These are phyloP conservation scores for Periplaneta americana DNA, from an alignment of 1,140 invertebrate species.

Conservation along the genomic window DNA sequence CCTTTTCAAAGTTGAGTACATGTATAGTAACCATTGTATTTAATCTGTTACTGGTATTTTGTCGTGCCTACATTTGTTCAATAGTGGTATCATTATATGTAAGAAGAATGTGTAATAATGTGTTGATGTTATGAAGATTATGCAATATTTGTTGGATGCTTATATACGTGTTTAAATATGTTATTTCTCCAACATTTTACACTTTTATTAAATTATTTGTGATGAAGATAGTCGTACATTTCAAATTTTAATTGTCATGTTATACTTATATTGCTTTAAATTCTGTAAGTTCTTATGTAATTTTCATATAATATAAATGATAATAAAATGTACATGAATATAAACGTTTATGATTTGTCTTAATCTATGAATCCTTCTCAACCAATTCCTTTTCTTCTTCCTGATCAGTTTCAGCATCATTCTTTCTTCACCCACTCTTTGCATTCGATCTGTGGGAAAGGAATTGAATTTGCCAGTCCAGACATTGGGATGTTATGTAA, in stretches of 20 bases:
- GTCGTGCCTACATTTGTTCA: too few relatives aligned
- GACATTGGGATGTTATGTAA: too few relatives aligned
- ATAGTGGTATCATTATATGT: not conserved
- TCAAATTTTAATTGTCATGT: not conserved
- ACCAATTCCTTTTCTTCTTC: too few relatives aligned
- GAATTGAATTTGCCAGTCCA: too few relatives aligned
- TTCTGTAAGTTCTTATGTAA: not conserved
- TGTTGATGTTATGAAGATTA: not conserved
- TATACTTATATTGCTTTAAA: not conserved
- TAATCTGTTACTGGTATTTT: too few relatives aligned
- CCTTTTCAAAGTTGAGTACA: too few relatives aligned
- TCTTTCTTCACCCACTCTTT: too few relatives aligned
- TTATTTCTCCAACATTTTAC: not conserved
- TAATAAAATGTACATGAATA: not conserved
- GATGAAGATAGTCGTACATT: not conserved
- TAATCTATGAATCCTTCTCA: too few relatives aligned
- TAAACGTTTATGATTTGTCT: not conserved
- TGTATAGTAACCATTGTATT: too few relatives aligned
- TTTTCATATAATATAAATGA: not conserved
- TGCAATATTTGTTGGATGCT: not conserved
- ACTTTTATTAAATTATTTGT: not conserved
- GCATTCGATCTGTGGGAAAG: too few relatives aligned
- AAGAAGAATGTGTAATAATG: not conserved
- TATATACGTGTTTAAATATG: not conserved
- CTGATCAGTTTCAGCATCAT: too few relatives aligned